Evolutionary conservation across 2,797 vertebrate genomes (phyloP), one percentile per base, ranked within the genome.

Genomic region (Hypotaenidia philippensis): DNA sequence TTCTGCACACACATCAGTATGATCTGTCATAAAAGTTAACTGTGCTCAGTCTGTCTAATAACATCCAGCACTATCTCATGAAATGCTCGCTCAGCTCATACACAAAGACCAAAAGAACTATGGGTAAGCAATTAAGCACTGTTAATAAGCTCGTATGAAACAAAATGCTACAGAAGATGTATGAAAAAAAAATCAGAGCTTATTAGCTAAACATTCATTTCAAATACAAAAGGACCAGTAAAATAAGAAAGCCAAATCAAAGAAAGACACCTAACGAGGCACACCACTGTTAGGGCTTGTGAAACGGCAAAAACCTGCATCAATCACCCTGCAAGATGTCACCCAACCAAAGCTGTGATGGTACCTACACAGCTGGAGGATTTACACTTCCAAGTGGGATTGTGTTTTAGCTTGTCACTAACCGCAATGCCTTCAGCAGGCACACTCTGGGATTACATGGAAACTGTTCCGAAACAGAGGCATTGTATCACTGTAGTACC

Each of bases 61-160:
- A 59, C 32, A 52, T 4, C 25, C 47, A 63, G 18, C 47, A 23
- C 47, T 23, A 44, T 2, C 83, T 63, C 85, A 63, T n/a, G 38
- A 91, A 95, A 93, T n/a, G 70, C 32, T 88, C 15, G 3, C 31
- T 75, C 68, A 60, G 68, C 64, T 72, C 71, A 41, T 10, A 83
- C 20, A 49, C 38, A 45, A 36, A 47, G 49, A 55, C 40, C 55
- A 88, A 68, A 72, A 50, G 41, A 83, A 47, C 56, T 15, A 49
- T 9, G 40, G 41, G 55, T 50, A 71, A 72, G 83, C 76, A 50
- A 83, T 88, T 88, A 77, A 89, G 87, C 55, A 8, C 23, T 75
- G 87, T 88, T 96, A 95, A 92, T 69, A 79, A 92, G 87, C 76
- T 65, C 10, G 8, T 21, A 60, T 12, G 66, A 64, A 82, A 76